phyloP scores from a whole-genome alignment of 2,888 invertebrate species.

The Drosophila leonis region DNA sequence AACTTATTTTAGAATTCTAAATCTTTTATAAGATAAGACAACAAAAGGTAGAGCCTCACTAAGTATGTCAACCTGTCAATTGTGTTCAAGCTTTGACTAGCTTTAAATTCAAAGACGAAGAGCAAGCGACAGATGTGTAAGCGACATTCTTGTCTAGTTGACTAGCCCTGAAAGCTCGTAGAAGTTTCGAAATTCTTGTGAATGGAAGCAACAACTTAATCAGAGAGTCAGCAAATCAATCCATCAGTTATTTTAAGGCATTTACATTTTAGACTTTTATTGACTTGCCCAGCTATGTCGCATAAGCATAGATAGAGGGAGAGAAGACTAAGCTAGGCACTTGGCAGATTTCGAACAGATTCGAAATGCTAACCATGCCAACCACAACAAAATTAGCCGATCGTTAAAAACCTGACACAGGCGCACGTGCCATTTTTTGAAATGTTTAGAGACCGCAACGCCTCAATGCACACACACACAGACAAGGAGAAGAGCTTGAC shows the following conservation, averaged over 20 bases:
- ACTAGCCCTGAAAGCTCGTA: constrained; percentile 1
- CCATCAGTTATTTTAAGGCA: constrained; percentile 65
- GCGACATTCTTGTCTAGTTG: constrained; percentile 5
- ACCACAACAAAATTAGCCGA: constrained; percentile 67
- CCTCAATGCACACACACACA: constrained; percentile 57
- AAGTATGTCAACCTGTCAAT: constrained; percentile 35
- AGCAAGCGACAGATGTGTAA: neutral
- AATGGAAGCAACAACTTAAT: constrained; percentile 69
- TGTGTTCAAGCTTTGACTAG: constrained; percentile 13
- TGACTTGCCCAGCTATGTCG: constrained; percentile 36
- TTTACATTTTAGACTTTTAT: constrained; percentile 53
- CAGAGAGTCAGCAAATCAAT: constrained; percentile 65
- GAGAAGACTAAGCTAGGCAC: constrained; percentile 46
- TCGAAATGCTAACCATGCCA: constrained; percentile 34
- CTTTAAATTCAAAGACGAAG: neutral
- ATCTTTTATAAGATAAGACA: constrained; percentile 1
- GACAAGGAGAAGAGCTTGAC: constrained; percentile 14
- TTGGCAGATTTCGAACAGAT: constrained; percentile 48
- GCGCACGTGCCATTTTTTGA: constrained; percentile 78
- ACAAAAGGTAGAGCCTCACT: constrained; percentile 12
- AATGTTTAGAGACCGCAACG: constrained; percentile 66
- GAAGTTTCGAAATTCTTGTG: constrained; percentile 32
- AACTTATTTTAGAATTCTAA: neutral
- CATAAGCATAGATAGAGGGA: constrained; percentile 43
- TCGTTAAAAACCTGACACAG: constrained; percentile 81